Base-by-base conservation (phyloP, 1,140 invertebrate genomes). In the Drosophila busckii region DNA sequence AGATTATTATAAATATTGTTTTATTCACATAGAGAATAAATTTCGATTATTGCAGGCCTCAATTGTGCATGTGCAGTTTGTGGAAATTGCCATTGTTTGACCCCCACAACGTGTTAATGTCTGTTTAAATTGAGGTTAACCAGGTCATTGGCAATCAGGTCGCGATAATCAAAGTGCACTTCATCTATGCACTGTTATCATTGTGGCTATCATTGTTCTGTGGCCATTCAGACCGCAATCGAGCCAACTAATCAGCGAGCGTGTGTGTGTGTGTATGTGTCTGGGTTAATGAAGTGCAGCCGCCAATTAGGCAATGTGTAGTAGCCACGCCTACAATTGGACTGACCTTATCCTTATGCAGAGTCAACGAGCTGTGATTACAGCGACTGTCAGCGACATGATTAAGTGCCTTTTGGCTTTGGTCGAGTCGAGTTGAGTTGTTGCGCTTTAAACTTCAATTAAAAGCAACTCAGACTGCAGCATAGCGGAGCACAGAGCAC, bases 181-280 rank as follows among this genome's bases (percentile, higher is more conserved):
- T 31, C 16, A 12, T 19, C 28, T 31, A 45, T 41, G 16, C 41
- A 44, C 41, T 25, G 10, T 28, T 41, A 26, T 37, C 35, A 29
- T 64, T 54, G 54, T 70, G 45, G 49, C 49, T 60, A 40, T 66
- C 44, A 52, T 12, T 46, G 49, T 23, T 29, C 16, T 20, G 35
- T 10, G 16, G 25, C 3, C 35, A 68, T 67, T 75, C 17, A 32
- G 59, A 55, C 54, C 64, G 45, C 53, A 60, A 40, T 41, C 45
- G 29, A 71, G 26, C 28, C 60, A 45, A 40, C 70, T 68, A 73
- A 73, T 55, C 69, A 64, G 35, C 44, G 49, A 1, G 34, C 5
- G 31, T 3, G 31, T 4, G 9, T 31, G 13, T 34, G 31, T 34
- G 31, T 34, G 2, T 34, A 15, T 29, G 9, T 45, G 25, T 3